Conservation (phyloP, 2,797 vertebrate species). For the Pseudomugil gertrudae region DNA sequence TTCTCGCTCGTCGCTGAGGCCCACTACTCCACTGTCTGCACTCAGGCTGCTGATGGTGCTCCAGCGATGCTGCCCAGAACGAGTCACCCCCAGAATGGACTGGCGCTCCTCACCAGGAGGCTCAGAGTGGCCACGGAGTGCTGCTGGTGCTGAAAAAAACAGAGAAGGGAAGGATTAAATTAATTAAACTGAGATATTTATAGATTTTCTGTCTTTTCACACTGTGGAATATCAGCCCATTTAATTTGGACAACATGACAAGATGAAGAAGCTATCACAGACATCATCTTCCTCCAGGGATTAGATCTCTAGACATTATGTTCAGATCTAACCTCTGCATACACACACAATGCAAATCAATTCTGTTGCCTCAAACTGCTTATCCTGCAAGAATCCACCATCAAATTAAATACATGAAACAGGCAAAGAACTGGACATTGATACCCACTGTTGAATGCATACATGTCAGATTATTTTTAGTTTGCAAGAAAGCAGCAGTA, state of each 20-base stretch:
- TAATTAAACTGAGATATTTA: conserved; percentile 20
- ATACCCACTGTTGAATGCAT: neutral
- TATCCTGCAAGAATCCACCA: neutral
- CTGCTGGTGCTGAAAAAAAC: conserved; percentile 68
- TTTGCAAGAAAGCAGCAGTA: conserved; percentile 9
- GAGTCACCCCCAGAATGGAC: conserved; percentile 68
- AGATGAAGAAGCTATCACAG: conserved; percentile 17
- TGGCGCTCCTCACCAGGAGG: conserved; percentile 76
- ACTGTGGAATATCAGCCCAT: neutral
- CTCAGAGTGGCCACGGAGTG: conserved; percentile 78
- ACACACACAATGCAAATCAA: conserved; percentile 14
- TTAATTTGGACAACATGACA: conserved; percentile 27
- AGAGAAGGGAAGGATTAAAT: conserved; percentile 6
- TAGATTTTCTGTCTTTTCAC: conserved; percentile 17
- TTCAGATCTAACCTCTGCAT: conserved; percentile 28
- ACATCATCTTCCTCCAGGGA: conserved; percentile 37
- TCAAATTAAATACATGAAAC: neutral
- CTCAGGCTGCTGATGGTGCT: conserved; percentile 93
- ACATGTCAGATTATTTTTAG: neutral
- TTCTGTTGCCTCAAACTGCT: neutral
- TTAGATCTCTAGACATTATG: conserved; percentile 21
- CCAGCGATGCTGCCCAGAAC: conserved; percentile 88
- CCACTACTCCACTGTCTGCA: conserved; percentile 90
- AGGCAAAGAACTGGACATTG: neutral
- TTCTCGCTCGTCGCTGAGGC: conserved; percentile 85